Evolutionary conservation across 1,140 invertebrate genomes (phyloP).

Genomic region (Harpegnathos saltator): DNA sequence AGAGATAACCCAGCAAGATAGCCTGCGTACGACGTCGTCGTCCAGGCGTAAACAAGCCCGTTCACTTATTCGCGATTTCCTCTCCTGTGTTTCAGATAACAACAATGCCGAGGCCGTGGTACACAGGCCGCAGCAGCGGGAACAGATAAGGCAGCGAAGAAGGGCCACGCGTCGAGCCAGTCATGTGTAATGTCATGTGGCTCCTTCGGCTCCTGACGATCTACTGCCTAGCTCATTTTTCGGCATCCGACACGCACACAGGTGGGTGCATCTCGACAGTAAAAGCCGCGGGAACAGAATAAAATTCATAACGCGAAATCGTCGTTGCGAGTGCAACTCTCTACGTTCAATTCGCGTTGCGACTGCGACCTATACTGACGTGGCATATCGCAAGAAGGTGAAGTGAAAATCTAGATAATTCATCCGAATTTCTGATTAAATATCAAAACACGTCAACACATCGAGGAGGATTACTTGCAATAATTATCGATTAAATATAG

Average conservation of each 20-base stretch:
- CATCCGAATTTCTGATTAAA: too few species aligned
- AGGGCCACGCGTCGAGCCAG: conserved; percentile 77
- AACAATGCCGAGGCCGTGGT: conserved; percentile 76
- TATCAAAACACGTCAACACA: too few species aligned
- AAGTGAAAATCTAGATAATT: too few species aligned
- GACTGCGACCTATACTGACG: background rate
- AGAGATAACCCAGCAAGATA: conserved; percentile 6
- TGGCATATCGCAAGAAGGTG: background rate
- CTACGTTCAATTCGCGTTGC: background rate
- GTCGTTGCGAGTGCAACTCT: too few species aligned
- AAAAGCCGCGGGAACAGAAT: background rate
- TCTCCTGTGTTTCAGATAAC: conserved; percentile 79
- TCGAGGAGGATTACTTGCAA: too few species aligned
- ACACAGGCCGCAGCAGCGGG: conserved; percentile 79
- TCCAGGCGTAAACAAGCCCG: conserved; percentile 15
- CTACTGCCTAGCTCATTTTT: conserved; percentile 82
- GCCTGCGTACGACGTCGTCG: background rate
- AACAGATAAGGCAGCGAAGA: conserved; percentile 79
- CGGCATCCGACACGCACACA: conserved; percentile 79
- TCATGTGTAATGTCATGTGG: conserved; percentile 85
- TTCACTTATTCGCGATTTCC: conserved; percentile 40
- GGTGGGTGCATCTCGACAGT: conserved; percentile 74
- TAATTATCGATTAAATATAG: too few species aligned
- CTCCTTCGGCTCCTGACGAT: conserved; percentile 82
- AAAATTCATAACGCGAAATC: too few species aligned